Percentiles rank a stretch among this genome's conserved stretches.
phyloP scores from a whole-genome alignment of 1,140 invertebrate genomes.

The Scaptomyza pallida region DNA sequence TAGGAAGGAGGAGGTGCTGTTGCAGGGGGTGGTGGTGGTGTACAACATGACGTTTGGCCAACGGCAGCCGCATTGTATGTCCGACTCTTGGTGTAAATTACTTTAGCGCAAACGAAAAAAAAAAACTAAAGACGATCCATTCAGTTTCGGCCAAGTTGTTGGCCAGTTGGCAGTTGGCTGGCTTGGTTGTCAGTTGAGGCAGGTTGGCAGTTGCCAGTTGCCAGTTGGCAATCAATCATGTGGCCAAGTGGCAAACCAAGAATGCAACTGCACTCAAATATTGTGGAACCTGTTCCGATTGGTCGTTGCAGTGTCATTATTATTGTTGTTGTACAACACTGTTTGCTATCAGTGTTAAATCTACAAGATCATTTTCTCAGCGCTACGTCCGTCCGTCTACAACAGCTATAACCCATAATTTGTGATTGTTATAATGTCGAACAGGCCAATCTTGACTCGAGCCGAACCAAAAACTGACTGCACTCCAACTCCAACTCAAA shows the following conservation, averaged over 20 bases:
- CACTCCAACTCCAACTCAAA: too few species aligned
- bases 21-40: slow-evolving; percentile 3
- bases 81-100: slow-evolving; percentile 73
- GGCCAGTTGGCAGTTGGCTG: slow-evolving; percentile 46
- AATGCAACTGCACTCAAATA: slow-evolving; percentile 55
- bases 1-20: background rate
- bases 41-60: slow-evolving; percentile 47
- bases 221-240: slow-evolving; percentile 58
- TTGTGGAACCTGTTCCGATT: slow-evolving; percentile 72
- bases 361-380: slow-evolving; percentile 79
- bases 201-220: slow-evolving; percentile 23
- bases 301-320: slow-evolving; percentile 27
- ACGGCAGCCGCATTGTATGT: slow-evolving; percentile 38
- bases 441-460: slow-evolving; percentile 51
- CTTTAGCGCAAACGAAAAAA: slow-evolving; percentile 52
- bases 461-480: slow-evolving; percentile 13
- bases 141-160: slow-evolving; percentile 8
- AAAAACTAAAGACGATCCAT: slow-evolving; percentile 41
- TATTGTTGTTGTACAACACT: background rate
- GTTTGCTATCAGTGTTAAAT: slow-evolving; percentile 78
- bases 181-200: background rate
- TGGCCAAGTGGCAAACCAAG: slow-evolving; percentile 50
- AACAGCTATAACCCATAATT: slow-evolving; percentile 67
- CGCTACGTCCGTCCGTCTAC: slow-evolving; percentile 25
- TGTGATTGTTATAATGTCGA: slow-evolving; percentile 79